Conservation (phyloP, 2,797 vertebrate species). For the Hydrolagus colliei region DNA sequence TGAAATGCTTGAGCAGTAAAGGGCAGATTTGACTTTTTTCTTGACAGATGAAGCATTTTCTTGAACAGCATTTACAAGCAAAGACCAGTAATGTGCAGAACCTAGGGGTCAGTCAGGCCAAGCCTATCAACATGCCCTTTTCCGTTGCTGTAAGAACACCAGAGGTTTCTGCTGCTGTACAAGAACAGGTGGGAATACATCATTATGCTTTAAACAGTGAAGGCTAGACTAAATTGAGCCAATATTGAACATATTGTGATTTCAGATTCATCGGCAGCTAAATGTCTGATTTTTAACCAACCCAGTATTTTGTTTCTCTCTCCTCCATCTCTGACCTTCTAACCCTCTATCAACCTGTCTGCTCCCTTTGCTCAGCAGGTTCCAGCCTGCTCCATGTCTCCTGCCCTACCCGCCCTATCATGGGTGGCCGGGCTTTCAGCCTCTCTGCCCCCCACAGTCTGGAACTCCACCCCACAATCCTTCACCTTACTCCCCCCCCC, state of each 20-base stretch:
- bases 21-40: not conserved
- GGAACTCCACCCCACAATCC: too few relatives aligned
- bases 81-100: not conserved
- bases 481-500: too few relatives aligned
- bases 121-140: not conserved
- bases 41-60: conserved; percentile 19
- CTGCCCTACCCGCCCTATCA: too few relatives aligned
- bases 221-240: not conserved
- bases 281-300: too few relatives aligned
- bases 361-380: too few relatives aligned
- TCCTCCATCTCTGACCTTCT: too few relatives aligned
- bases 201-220: not conserved
- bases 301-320: too few relatives aligned
- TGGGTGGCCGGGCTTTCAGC: too few relatives aligned
- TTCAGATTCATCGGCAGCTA: too few relatives aligned
- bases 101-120: not conserved
- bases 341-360: too few relatives aligned
- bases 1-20: not conserved
- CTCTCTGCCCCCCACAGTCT: too few relatives aligned
- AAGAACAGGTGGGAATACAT: not conserved
- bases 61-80: conserved; percentile 21
- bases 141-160: not conserved
- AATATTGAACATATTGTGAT: not conserved
- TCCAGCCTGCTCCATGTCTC: too few relatives aligned
- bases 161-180: not conserved